phyloP scores from a whole-genome alignment of 2,113 vertebrate species.

The Lepidothrix coronata region DNA sequence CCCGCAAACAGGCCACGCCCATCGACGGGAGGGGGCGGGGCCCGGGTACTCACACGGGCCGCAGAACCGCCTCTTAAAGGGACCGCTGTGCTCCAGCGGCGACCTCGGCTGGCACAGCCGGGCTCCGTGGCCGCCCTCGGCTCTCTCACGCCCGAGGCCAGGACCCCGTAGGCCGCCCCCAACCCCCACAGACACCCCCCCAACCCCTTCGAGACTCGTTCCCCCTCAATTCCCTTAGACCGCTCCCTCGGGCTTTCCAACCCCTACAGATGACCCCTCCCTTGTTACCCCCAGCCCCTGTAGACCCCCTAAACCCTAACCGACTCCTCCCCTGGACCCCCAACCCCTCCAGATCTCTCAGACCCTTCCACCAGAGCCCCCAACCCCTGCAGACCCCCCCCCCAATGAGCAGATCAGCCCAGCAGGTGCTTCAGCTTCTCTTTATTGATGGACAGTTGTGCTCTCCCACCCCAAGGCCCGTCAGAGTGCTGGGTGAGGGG shows the following conservation, averaged over 20 bases:
- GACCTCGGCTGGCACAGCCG: no score
- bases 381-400: rapidly evolving
- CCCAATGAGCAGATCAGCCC: not conserved
- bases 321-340: rapidly evolving
- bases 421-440: constrained; percentile 58
- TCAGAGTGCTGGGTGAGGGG: not conserved
- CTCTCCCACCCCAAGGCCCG: not conserved
- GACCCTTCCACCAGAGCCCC: no score
- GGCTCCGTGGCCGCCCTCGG: not conserved
- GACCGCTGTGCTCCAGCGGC: not conserved
- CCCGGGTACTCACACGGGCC: not conserved
- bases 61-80: not conserved
- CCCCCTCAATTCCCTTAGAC: no score
- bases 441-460: constrained; percentile 63
- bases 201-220: no score
- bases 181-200: no score
- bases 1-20: not conserved
- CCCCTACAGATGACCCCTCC: rapidly evolving
- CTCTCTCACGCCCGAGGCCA: no score
- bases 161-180: no score
- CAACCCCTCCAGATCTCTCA: not conserved
- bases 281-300: no score
- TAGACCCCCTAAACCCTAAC: no score
- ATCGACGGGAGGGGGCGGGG: not conserved
- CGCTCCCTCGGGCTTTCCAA: no score